Conservation (phyloP, 2,888 invertebrate species). For the Hyppa rectilinea region DNA sequence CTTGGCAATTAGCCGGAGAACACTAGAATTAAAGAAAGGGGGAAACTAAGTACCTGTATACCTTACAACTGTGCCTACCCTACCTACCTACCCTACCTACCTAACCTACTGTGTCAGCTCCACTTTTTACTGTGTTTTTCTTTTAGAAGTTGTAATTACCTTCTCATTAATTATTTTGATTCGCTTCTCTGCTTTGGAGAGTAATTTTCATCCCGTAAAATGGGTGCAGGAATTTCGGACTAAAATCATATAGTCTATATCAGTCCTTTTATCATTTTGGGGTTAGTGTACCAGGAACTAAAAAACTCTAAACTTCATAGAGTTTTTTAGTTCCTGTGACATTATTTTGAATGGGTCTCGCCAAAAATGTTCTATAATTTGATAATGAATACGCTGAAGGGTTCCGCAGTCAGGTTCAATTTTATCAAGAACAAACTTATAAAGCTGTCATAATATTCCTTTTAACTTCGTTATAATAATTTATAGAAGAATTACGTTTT, state of each 20-base stretch:
- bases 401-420: too few species aligned
- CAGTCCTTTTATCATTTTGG: not conserved
- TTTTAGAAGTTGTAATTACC: not conserved
- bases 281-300: not conserved
- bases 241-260: not conserved
- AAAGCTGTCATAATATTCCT: too few species aligned
- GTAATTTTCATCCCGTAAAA: not conserved
- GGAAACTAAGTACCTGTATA: constrained; percentile 6
- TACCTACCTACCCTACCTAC: too few species aligned
- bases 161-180: constrained; percentile 8
- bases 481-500: too few species aligned
- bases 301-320: too few species aligned
- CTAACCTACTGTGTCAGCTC: not conserved
- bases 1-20: constrained; percentile 59
- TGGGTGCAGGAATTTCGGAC: not conserved
- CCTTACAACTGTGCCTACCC: constrained; percentile 4
- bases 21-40: constrained; percentile 48
- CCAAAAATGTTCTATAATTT: not conserved
- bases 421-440: too few species aligned
- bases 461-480: too few species aligned
- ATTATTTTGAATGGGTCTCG: too few species aligned
- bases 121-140: not conserved
- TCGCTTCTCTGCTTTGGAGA: not conserved
- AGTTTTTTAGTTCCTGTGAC: too few species aligned
- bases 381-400: not conserved